phyloP scores from a whole-genome alignment of 1,140 invertebrate genomes.

The Ceratina australensis region DNA sequence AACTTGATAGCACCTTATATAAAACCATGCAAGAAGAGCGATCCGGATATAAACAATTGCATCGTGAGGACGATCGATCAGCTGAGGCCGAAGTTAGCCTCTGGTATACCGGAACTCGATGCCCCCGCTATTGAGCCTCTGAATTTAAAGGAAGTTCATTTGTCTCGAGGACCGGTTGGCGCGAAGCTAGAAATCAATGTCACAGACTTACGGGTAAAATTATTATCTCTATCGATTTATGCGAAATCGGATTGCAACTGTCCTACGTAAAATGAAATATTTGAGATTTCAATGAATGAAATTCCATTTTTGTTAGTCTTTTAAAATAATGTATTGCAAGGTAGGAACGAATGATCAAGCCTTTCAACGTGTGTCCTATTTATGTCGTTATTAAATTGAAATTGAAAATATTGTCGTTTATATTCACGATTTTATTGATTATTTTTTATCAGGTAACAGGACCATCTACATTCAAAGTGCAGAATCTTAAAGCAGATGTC shows the following conservation, averaged over 20 bases:
- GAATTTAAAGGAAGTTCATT: conserved; percentile 81
- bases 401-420: no score
- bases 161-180: conserved; percentile 81
- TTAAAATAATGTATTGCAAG: no score
- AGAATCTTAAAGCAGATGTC: conserved; percentile 77
- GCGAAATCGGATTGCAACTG: no score
- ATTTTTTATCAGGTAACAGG: conserved; percentile 66
- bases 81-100: conserved; percentile 81
- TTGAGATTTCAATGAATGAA: no score
- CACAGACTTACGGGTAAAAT: conserved; percentile 80
- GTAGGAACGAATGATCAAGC: no score
- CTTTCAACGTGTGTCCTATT: no score
- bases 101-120: conserved; percentile 85
- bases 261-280: no score
- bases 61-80: conserved; percentile 83
- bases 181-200: conserved; percentile 83
- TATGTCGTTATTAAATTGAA: no score
- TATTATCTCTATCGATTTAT: neutral
- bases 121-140: conserved; percentile 85
- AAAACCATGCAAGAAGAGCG: conserved; percentile 83
- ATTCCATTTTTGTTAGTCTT: no score
- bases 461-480: conserved; percentile 70
- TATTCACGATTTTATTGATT: no score
- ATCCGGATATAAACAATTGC: conserved; percentile 83
- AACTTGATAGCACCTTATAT: conserved; percentile 85